A percentile compares a stretch with the other conserved stretches of the same genome.
These are phyloP conservation scores for Apamea monoglypha DNA, from an alignment of 2,888 invertebrate species.

Conservation along the genomic window DNA sequence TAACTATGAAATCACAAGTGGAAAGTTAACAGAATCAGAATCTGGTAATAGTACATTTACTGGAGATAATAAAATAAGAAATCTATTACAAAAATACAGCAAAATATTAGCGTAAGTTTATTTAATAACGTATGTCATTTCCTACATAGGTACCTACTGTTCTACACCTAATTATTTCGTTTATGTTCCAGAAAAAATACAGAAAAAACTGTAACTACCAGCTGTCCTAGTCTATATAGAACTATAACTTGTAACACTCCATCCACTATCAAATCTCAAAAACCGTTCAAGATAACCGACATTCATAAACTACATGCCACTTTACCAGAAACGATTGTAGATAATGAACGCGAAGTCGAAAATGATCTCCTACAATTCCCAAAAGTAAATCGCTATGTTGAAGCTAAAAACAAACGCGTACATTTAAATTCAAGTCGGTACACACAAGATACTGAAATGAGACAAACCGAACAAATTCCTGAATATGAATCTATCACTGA, in stretches of 20 bases:
- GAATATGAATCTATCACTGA: conserved; percentile 20
- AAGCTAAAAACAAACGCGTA: conserved; percentile 5
- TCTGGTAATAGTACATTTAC: not conserved
- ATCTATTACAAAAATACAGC: conserved; percentile 80
- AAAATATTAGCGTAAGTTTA: conserved; percentile 73
- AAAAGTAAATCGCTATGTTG: conserved; percentile 6
- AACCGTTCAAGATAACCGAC: conserved; percentile 82
- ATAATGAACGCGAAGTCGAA: conserved; percentile 35
- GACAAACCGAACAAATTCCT: conserved; percentile 10
- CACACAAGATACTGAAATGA: not conserved
- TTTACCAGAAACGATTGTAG: conserved; percentile 69
- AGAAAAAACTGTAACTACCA: conserved; percentile 28
- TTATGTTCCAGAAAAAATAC: conserved; percentile 65
- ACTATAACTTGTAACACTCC: conserved; percentile 26
- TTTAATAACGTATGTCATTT: not conserved
- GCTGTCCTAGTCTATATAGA: conserved; percentile 27
- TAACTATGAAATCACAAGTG: not conserved
- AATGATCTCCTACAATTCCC: not conserved
- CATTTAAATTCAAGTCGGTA: conserved; percentile 8
- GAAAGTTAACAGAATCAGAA: conserved; percentile 14
- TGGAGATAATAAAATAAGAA: conserved; percentile 64
- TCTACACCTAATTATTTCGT: not conserved
- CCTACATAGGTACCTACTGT: not conserved
- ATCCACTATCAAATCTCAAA: conserved; percentile 67
- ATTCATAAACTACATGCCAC: conserved; percentile 73